Base-by-base conservation (phyloP, 2,888 invertebrate species). In the Sarcophaga variegata region DNA sequence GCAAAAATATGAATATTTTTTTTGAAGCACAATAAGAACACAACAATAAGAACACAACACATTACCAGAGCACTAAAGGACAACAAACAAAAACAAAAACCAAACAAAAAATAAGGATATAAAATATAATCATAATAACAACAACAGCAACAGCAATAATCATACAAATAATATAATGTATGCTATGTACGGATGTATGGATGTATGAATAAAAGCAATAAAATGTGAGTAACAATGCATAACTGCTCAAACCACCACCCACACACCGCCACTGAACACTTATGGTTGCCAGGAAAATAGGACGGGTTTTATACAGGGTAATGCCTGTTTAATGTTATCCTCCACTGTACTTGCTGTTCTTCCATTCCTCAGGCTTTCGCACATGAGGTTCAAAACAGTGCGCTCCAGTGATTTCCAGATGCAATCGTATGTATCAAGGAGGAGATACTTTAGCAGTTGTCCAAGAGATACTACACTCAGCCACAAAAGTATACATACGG, bases 1-100 rank as follows among this genome's bases (percentile, higher is more conserved):
- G 60, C 82, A 60, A 71, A 70, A 81, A 59, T 82, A 69, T 69
- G 59, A 82, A 66, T 59, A 60, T 77, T 64, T 62, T 64, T 14
- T 49, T 1, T 14, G 49, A 14, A 4, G 14, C 14, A 17, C 54
- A 54, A 17, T n/a, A n/a, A 54, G 54, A 8, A 8, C 12, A 14
- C 14, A 49, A 49, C 14, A 49, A 49, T 14, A 49, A 49, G 12
- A 49, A 49, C 11, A 49, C 37, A 69, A 75, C 22, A 81, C 37
- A 37, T 37, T 75, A 69, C 81, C 75, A 81, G 63, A 81, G 63
- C 69, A 63, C 27, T 47, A 54, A 54, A 54, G 54, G 54, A 54
- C 54, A 54, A 54, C 75, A 75, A n/a, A n/a, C 37, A 66, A 37
- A 17, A 66, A 37, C 8, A 54, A 54, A 1, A 14, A 49, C 1